Conservation (phyloP, 2,113 vertebrate species). For the Megaptera novaeangliae region DNA sequence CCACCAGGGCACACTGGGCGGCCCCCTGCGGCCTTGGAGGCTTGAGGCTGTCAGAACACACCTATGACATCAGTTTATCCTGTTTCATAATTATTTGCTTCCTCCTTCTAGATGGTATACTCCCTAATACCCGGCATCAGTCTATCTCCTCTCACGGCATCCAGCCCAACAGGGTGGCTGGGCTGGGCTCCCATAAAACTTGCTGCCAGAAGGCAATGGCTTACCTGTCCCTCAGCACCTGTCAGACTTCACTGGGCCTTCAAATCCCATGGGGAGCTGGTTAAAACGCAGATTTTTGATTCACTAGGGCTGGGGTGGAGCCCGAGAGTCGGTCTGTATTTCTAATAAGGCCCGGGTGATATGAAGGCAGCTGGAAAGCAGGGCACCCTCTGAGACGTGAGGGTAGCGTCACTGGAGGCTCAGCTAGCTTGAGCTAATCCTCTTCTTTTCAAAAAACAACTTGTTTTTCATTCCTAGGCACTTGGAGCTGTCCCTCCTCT, state of each 20-base stretch:
- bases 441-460: neutral
- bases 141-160: neutral
- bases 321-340: neutral
- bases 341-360: neutral
- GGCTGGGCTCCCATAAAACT: neutral
- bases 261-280: fast-evolving
- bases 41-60: neutral
- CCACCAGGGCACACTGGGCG: neutral
- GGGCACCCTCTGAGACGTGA: neutral
- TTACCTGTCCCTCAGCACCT: neutral
- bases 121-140: neutral
- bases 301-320: neutral
- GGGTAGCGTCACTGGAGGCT: fast-evolving
- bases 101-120: neutral
- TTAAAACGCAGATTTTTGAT: neutral
- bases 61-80: neutral
- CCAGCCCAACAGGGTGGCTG: neutral
- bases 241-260: neutral
- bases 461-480: neutral
- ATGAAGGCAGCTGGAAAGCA: neutral
- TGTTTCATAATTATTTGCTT: fast-evolving
- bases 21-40: neutral
- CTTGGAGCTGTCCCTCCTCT: neutral
- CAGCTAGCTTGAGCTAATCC: neutral
- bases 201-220: neutral